Evolutionary conservation across 2,797 vertebrate genomes (phyloP).

Genomic region (Darevskia nairensis): DNA sequence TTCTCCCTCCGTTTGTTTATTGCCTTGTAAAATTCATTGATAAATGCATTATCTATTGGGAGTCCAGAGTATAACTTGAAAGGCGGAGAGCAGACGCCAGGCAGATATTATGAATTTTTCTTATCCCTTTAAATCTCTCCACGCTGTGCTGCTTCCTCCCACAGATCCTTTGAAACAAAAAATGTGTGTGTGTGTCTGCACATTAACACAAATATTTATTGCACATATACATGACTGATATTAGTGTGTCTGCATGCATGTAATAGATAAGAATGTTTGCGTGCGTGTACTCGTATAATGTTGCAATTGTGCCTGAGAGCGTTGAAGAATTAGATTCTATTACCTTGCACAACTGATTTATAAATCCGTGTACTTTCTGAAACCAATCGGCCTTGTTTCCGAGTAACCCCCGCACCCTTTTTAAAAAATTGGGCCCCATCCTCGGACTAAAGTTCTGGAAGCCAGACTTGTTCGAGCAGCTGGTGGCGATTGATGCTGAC

Average conservation of each 20-base stretch:
- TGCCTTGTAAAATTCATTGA: neutral
- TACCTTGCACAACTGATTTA: neutral
- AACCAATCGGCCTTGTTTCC: neutral
- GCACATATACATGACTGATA: too few species aligned
- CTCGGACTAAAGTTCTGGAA: neutral
- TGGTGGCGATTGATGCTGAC: neutral
- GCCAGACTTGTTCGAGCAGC: neutral
- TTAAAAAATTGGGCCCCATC: too few species aligned
- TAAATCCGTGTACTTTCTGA: neutral
- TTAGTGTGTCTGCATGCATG: neutral
- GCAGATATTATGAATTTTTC: neutral
- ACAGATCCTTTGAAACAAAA: neutral
- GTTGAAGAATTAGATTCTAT: neutral
- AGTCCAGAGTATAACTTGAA: neutral
- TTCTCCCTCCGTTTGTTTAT: neutral
- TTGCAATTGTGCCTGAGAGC: neutral
- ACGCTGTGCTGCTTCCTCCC: neutral
- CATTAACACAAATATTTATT: neutral
- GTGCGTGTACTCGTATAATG: neutral
- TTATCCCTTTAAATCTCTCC: too few species aligned
- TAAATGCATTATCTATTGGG: neutral
- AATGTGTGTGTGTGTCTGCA: neutral
- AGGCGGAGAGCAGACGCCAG: neutral
- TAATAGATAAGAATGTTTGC: neutral
- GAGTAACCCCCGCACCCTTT: too few species aligned